phyloP scores from a whole-genome alignment of 2,797 vertebrate species.

The Acropternis orthonyx region DNA sequence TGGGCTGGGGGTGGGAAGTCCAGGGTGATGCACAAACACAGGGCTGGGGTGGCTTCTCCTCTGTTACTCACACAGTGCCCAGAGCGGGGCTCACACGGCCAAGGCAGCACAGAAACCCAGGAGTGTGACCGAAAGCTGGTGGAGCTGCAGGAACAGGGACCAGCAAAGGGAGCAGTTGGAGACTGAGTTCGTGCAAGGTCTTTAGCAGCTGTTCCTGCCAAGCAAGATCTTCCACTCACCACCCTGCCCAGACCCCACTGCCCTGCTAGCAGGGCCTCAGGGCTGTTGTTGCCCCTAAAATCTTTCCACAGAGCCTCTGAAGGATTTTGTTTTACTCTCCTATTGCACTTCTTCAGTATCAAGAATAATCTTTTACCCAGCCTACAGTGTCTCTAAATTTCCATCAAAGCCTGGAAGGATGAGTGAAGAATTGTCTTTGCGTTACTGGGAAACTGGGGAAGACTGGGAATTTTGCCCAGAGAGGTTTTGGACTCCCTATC shows the following conservation, averaged over 20 bases:
- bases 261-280: background rate
- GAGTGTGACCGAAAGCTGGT: fast-evolving
- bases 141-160: background rate
- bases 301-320: background rate
- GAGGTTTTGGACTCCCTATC: background rate
- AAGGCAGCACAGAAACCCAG: background rate
- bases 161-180: too few relatives aligned
- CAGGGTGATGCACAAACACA: background rate
- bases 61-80: too few relatives aligned
- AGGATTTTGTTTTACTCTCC: background rate
- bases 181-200: too few relatives aligned
- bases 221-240: too few relatives aligned
- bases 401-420: background rate
- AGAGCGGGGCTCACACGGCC: background rate
- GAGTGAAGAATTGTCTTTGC: background rate
- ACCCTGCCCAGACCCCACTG: background rate
- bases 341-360: background rate
- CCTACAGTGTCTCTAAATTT: background rate
- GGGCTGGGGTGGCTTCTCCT: background rate
- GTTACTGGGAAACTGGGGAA: background rate
- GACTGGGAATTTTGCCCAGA: background rate
- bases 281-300: fast-evolving
- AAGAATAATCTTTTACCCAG: background rate
- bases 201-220: too few relatives aligned
- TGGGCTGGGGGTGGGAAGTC: background rate